phyloP scores from a whole-genome alignment of 2,888 invertebrate genomes.

The Epistrophe grossulariae region DNA sequence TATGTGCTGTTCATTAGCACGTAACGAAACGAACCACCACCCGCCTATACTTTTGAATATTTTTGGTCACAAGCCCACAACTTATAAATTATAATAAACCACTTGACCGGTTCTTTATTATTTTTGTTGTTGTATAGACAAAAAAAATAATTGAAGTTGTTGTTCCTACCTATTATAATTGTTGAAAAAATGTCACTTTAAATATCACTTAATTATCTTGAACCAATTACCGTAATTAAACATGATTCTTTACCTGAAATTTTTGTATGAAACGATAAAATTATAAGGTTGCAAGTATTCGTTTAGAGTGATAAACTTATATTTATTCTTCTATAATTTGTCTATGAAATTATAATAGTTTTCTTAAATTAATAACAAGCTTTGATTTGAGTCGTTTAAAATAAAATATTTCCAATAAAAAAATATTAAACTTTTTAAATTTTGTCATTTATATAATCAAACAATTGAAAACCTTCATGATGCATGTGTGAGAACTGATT shows the following conservation, averaged over 20 bases:
- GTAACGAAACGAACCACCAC: neutral
- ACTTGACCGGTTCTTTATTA: neutral
- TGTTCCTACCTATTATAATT: neutral
- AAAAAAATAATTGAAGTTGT: neutral
- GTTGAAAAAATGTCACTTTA: slow-evolving; percentile 19
- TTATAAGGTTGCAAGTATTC: neutral
- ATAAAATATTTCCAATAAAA: no score
- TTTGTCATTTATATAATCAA: no score
- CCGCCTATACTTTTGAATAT: neutral
- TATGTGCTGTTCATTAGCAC: slow-evolving; percentile 8
- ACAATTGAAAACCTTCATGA: no score
- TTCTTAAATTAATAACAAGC: neutral
- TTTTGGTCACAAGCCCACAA: slow-evolving; percentile 5
- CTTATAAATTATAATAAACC: neutral
- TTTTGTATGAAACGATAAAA: neutral
- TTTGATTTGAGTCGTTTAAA: neutral
- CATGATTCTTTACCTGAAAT: neutral
- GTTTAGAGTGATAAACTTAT: neutral
- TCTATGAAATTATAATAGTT: neutral
- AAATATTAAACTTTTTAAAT: no score
- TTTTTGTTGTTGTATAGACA: neutral
- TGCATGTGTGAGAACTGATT: no score
- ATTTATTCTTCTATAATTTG: neutral
- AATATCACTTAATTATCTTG: no score
- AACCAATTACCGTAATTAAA: neutral